Evolutionary conservation across 2,113 vertebrate genomes (phyloP), one percentile per base, ranked within the genome.

Genomic region (Hymenochirus boettgeri): DNA sequence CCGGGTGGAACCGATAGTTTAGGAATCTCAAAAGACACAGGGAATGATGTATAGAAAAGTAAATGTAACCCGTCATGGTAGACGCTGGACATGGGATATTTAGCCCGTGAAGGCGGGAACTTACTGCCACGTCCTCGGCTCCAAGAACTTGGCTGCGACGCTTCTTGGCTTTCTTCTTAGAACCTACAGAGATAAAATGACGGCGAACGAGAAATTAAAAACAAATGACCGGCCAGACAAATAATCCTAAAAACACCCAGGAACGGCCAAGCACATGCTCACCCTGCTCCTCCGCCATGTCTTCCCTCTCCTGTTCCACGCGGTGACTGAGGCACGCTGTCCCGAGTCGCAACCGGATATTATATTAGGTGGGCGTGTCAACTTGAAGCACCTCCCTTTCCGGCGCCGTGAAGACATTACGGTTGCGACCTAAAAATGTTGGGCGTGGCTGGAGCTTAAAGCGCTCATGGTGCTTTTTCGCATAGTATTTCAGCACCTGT

Each of bases 201-300:
- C 11, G 18, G n/a, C n/a, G n/a, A n/a, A n/a, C n/a, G n/a, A n/a
- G n/a, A 23, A 22, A 42, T 5, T 17, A 21, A 12, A 25, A 1
- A 37, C 18, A 21, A 17, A 19, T 2, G 6, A 5, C 22, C 2
- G 6, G 6, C 12, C 24, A 2, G 12, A 58, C 7, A 24, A 4
- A 7, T 17, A 23, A 10, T 13, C 13, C 37, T 17, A 17, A 5
- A 24, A 4, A 2, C 13, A 37, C 11, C 3, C 5, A 2, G 13
- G 10, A 24, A 3, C 21, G n/a, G 19, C 2, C 12, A 42, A 1
- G 17, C 21, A 4, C 22, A 15, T 13, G 42, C 39, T 17, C 25
- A 65, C 63, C 54, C 5, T 25, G 53, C 2, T 5, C 54, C 2
- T 65, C 63, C 42, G 63, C 53, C 63, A 65, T 65, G 13, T 35